These are phyloP conservation scores for Acropora yongei DNA, from an alignment of 64 coral and sea anemone species.

Conservation along the genomic window DNA sequence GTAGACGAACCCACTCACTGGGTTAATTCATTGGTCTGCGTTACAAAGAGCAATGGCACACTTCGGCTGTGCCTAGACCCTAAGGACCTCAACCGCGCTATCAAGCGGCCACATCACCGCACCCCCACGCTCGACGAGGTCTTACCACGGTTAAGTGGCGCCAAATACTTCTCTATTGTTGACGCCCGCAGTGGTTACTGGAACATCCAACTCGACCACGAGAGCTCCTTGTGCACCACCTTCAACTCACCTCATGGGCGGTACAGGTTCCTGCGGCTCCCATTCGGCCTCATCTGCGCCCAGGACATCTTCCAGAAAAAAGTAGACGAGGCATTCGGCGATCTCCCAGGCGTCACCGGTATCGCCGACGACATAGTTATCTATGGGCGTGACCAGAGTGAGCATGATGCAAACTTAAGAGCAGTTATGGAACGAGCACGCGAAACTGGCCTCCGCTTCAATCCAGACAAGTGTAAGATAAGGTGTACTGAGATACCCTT, in stretches of 20 bases:
- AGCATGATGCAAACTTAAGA: conserved; percentile 57
- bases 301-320: too few relatives aligned
- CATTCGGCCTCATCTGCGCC: too few relatives aligned
- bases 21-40: conserved; percentile 55
- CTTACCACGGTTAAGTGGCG: conserved; percentile 23
- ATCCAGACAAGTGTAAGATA: conserved; percentile 51
- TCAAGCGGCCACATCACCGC: conserved; percentile 50
- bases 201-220: conserved; percentile 52
- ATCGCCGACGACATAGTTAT: conserved; percentile 63
- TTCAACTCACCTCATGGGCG: conserved; percentile 47
- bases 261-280: conserved; percentile 49
- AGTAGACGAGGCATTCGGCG: conserved; percentile 30
- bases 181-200: too few relatives aligned
- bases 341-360: conserved; percentile 56
- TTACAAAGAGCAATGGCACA: conserved; percentile 28
- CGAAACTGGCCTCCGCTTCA: conserved; percentile 44
- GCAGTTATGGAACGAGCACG: conserved; percentile 52
- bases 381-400: not conserved
- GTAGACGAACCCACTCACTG: conserved; percentile 41
- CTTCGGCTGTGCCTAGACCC: conserved; percentile 45
- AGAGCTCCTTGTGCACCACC: conserved; percentile 49
- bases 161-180: conserved; percentile 61
- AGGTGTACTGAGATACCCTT: conserved; percentile 36
- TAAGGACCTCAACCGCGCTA: conserved; percentile 46
- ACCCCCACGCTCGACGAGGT: conserved; percentile 56